Evolutionary conservation across 2,888 invertebrate genomes (phyloP).

Genomic region (Agrotis segetum): DNA sequence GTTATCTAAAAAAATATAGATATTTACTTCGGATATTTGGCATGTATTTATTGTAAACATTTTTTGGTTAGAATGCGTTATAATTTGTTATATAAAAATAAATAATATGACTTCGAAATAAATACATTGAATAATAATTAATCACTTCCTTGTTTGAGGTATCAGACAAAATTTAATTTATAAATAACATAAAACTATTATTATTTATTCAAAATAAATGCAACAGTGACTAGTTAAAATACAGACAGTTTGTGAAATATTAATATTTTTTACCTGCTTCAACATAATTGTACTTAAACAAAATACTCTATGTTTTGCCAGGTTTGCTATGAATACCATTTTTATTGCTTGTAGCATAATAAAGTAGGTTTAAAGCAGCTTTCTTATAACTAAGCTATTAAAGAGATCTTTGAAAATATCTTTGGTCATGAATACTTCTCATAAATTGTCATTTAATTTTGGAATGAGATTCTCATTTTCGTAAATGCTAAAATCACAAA

Average conservation of each 20-base stretch:
- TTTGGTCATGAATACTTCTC: constrained; percentile 7
- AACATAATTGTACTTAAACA: not conserved
- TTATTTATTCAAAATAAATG: constrained; percentile 26
- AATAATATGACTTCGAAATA: not conserved
- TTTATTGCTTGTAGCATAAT: constrained; percentile 2
- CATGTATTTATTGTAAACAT: constrained; percentile 40
- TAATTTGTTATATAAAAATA: constrained; percentile 1
- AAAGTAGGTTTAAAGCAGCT: not conserved
- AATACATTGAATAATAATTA: constrained; percentile 7
- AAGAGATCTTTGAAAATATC: constrained; percentile 20
- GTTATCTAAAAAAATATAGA: constrained; percentile 47
- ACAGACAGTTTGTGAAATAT: not conserved
- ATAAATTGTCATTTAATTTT: constrained; percentile 9
- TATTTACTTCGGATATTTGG: constrained; percentile 41
- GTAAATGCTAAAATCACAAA: not conserved
- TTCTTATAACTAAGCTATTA: not conserved
- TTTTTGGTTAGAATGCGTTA: constrained; percentile 19
- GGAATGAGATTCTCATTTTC: constrained; percentile 16
- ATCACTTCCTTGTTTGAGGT: constrained; percentile 29
- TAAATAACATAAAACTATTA: constrained; percentile 4
- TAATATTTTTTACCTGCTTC: not conserved
- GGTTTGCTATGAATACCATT: not conserved
- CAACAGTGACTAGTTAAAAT: constrained; percentile 3
- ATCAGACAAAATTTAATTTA: not conserved
- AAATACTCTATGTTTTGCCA: not conserved